A percentile compares a stretch with the other conserved stretches of the same genome.
Evolutionary conservation across 2,888 invertebrate genomes (phyloP).

Genomic region (Criorhina ranunculi): DNA sequence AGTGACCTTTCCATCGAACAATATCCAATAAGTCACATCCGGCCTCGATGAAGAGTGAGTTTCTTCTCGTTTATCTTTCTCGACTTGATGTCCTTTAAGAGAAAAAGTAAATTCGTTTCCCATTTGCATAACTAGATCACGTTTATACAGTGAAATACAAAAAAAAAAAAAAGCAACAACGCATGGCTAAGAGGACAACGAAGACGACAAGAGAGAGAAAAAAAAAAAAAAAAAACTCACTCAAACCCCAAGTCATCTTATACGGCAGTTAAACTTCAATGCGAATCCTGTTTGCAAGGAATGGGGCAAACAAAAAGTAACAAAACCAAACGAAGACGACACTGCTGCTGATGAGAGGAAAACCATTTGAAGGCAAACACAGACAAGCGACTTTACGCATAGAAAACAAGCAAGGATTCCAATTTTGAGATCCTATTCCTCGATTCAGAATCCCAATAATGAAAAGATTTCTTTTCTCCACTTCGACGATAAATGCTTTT

Average conservation of each 20-base stretch:
- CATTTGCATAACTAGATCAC: slow-evolving; percentile 49
- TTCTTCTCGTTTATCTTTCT: not conserved
- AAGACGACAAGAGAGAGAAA: not conserved
- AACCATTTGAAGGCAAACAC: slow-evolving; percentile 4
- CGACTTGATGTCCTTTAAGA: not conserved
- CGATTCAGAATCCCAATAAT: slow-evolving; percentile 25
- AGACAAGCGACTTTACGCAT: not conserved
- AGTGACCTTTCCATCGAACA: slow-evolving; percentile 29
- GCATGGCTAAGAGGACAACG: not conserved
- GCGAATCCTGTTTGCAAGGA: not conserved
- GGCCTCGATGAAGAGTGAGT: not conserved
- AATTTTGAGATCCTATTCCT: not conserved
- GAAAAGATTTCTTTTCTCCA: slow-evolving; percentile 24
- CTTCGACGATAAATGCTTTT: slow-evolving; percentile 38
- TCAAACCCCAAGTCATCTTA: not conserved
- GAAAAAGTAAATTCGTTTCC: slow-evolving; percentile 36
- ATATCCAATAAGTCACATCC: slow-evolving; percentile 37
- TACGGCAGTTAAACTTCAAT: slow-evolving; percentile 32
- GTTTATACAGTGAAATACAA: slow-evolving; percentile 19
- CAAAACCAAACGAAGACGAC: not conserved
- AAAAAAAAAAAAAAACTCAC: no score
- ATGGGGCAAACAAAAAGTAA: not conserved
- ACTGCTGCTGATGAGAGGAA: no score
- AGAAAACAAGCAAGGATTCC: not conserved
- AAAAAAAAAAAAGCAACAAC: not conserved